Conservation (phyloP, 2,113 vertebrate species). For the Sula dactylatra region DNA sequence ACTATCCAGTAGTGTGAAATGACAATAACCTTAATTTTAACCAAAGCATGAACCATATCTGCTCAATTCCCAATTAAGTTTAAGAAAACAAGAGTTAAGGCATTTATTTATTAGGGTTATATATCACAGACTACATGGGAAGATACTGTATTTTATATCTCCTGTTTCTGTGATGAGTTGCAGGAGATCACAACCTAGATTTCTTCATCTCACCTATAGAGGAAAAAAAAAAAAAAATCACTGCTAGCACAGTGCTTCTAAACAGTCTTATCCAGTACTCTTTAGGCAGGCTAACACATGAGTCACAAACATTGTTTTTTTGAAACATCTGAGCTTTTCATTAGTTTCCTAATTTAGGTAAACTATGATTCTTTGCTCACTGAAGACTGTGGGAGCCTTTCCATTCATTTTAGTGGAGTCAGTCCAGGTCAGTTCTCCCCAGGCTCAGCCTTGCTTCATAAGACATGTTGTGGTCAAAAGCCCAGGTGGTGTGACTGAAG, state of each 20-base stretch:
- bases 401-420: not conserved
- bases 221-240: not conserved
- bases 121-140: not conserved
- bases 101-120: not conserved
- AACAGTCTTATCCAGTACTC: not conserved
- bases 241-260: not conserved
- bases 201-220: not conserved
- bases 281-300: not conserved
- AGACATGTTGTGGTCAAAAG: not conserved
- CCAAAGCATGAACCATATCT: not conserved
- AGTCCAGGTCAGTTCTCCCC: not conserved
- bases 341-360: not conserved
- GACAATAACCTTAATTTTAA: not conserved
- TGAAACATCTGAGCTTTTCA: not conserved
- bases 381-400: not conserved
- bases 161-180: not conserved
- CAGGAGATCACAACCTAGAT: not conserved
- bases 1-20: not conserved
- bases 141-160: not conserved
- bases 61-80: not conserved
- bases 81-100: not conserved
- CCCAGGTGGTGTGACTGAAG: not conserved
- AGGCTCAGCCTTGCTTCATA: not conserved
- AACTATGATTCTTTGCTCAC: not conserved
- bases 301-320: not conserved